Evolutionary conservation across 1,140 invertebrate genomes (phyloP).

Genomic region (Apocrypta bakeri): DNA sequence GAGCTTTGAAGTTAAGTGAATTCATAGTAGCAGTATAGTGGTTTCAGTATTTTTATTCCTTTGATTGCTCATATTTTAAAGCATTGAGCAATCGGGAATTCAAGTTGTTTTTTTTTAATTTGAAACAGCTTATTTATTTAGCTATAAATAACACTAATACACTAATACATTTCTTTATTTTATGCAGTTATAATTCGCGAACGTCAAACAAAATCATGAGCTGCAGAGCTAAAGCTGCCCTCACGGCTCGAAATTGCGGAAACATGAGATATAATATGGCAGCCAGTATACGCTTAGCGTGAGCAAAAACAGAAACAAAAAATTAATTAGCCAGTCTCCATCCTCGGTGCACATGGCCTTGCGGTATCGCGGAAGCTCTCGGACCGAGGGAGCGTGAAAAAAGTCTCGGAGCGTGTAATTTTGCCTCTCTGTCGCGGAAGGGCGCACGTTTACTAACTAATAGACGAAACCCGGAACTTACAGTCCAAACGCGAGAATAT

Average conservation of each 20-base stretch:
- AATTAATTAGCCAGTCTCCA: conserved; percentile 35
- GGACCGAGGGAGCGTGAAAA: conserved; percentile 37
- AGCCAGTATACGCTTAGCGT: background rate
- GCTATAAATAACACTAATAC: background rate
- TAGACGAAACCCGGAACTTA: conserved; percentile 19
- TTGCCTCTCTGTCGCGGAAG: background rate
- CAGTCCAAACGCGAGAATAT: background rate
- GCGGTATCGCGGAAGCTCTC: conserved; percentile 22
- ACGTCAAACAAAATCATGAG: background rate
- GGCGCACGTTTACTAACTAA: conserved; percentile 18
- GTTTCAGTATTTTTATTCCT: too few species aligned
- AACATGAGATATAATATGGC: background rate
- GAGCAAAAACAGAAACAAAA: background rate
- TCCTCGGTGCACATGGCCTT: conserved; percentile 15
- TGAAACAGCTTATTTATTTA: background rate
- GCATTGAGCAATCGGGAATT: too few species aligned
- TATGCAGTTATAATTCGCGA: background rate
- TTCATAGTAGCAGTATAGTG: too few species aligned
- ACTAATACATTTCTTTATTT: too few species aligned
- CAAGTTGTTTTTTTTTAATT: too few species aligned
- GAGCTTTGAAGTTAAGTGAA: too few species aligned
- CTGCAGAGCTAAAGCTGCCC: background rate
- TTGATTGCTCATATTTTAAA: too few species aligned
- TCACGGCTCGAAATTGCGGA: background rate
- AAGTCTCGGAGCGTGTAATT: background rate